Conservation (phyloP, 2,797 vertebrate genomes). For the Pseudochirops corinnae region DNA sequence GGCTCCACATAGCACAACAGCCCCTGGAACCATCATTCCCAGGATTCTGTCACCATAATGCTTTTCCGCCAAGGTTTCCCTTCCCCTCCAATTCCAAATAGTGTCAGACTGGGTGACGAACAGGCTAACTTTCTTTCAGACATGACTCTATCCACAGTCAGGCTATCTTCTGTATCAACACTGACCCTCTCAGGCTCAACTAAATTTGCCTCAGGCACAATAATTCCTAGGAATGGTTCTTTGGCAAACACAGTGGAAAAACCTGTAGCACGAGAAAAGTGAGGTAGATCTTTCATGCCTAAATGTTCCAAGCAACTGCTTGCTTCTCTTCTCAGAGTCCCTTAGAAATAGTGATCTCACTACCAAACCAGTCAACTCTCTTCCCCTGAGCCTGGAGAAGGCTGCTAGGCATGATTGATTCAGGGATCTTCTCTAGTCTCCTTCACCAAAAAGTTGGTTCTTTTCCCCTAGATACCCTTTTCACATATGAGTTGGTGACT, state of each 20-base stretch:
- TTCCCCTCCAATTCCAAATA: not conserved
- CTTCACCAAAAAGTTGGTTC: not conserved
- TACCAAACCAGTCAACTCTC: not conserved
- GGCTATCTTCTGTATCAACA: not conserved
- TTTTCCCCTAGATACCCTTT: not conserved
- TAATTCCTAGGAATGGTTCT: not conserved
- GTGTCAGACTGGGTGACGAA: not conserved
- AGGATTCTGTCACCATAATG: not conserved
- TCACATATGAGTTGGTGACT: not conserved
- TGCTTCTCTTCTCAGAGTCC: not conserved
- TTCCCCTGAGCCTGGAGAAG: not conserved
- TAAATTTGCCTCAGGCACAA: not conserved
- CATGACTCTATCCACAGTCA: not conserved
- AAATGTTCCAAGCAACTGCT: not conserved
- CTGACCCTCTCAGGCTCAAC: not conserved
- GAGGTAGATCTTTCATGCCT: not conserved
- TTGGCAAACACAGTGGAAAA: not conserved
- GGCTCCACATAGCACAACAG: not conserved
- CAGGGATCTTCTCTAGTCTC: not conserved
- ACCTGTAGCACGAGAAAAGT: not conserved
- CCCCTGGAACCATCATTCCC: not conserved
- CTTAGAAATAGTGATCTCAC: not conserved
- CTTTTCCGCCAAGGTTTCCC: not conserved
- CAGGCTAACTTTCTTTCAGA: not conserved
- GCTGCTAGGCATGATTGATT: not conserved